Evolutionary conservation across 1,140 invertebrate species (phyloP).

Genomic region (Pachyrhynchus sulphureomaculatus): DNA sequence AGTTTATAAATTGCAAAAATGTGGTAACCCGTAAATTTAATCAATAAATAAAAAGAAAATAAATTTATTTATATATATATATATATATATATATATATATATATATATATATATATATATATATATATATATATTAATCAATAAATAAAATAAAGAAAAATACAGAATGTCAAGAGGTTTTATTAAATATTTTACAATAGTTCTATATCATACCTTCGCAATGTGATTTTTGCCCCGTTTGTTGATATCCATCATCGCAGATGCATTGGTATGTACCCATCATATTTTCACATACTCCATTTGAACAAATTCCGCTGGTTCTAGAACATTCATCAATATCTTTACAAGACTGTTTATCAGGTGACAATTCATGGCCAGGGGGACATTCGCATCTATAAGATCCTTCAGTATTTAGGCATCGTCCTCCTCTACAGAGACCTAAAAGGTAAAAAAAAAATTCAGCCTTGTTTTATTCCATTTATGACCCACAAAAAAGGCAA

Average conservation of each 20-base stretch:
- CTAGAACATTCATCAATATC: conserved; percentile 64
- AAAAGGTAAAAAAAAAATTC: background rate
- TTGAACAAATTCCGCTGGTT: conserved; percentile 80
- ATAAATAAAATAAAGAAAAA: too few relatives aligned
- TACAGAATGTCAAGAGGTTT: too few relatives aligned
- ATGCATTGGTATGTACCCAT: conserved; percentile 86
- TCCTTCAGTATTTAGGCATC: conserved; percentile 84
- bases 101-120: too few relatives aligned
- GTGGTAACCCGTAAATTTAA: too few relatives aligned
- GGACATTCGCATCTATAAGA: conserved; percentile 83
- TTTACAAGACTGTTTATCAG: conserved; percentile 58
- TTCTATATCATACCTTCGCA: conserved; percentile 59
- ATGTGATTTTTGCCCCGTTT: conserved; percentile 61
- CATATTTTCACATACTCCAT: conserved; percentile 83
- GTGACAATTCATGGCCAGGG: conserved; percentile 71
- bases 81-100: too few relatives aligned
- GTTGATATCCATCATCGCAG: conserved; percentile 79
- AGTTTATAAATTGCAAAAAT: too few relatives aligned
- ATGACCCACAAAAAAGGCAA: too few relatives aligned
- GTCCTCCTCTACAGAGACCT: conserved; percentile 69
- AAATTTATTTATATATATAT: too few relatives aligned
- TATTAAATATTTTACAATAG: too few relatives aligned
- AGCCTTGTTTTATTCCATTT: background rate
- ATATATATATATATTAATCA: too few relatives aligned
- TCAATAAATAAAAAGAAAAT: too few relatives aligned